Evolutionary conservation across 2,797 vertebrate genomes (phyloP), one percentile per base, ranked within the genome.

Genomic region (Leptodactylus fallax): DNA sequence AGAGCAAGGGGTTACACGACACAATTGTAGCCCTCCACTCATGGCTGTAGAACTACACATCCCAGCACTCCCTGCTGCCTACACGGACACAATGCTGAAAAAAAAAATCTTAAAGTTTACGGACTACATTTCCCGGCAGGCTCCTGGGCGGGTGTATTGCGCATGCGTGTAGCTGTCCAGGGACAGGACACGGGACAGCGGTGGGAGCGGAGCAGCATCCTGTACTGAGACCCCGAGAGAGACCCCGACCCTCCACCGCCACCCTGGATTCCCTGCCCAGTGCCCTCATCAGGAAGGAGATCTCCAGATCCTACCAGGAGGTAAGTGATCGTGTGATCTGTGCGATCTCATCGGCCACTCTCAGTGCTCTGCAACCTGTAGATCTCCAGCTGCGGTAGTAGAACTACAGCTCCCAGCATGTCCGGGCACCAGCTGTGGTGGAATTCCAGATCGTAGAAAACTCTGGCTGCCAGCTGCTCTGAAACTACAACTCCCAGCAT

Each of bases 261-360:
- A 60, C 63, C 49, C 78, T 72, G 69, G 25, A 79, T 0, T 51
- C 4, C 25, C 8, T 0, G 27, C 27, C 56, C 78, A 85, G 72
- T 91, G 94, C 95, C 93, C 98, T 98, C 97, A 92, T 93, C 21
- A 92, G 95, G 60, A 95, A 92, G 4, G 96, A 96, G 80, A 77
- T 77, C 13, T 92, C 94, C 86, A 93, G 93, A 53, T 95, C 95
- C 77, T 98, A 98, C 92, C 94, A 94, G 90, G 96, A 97, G 97
- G 98, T 98, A 94, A 85, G 3, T 23, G 17, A 36, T 60, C 51
- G 51, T 53, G 51, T 53, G 12, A 53, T 12, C 56, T 58, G 56
- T 58, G 51, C 9, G 51, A 53, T 53, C 51, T 12, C 51, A 13
- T 53, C 51, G 12, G 51, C 9, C 9, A 11, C 51, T 53, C 36